Evolutionary conservation across 2,797 vertebrate species (phyloP).

Genomic region (Australoheros facetus): DNA sequence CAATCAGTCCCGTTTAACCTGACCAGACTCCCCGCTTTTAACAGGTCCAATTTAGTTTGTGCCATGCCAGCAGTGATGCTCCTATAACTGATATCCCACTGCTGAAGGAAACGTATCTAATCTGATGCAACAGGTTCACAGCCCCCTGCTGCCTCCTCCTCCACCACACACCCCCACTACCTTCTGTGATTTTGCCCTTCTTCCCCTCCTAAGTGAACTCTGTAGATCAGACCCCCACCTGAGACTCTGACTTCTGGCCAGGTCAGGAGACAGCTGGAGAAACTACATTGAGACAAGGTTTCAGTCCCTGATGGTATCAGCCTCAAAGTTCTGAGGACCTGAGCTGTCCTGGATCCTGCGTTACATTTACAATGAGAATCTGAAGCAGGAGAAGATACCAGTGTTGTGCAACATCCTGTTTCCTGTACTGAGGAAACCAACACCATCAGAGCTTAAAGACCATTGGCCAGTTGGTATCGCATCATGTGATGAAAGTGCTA

Average conservation of each 20-base stretch:
- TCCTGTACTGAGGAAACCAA: not conserved
- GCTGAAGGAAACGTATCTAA: constrained; percentile 51
- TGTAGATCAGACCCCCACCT: not conserved
- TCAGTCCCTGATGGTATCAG: not conserved
- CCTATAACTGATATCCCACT: constrained; percentile 37
- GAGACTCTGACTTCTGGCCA: not conserved
- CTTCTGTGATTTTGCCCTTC: not conserved
- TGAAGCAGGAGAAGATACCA: not conserved
- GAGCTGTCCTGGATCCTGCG: not conserved
- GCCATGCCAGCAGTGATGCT: constrained; percentile 18
- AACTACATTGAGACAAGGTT: not conserved
- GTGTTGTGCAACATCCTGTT: not conserved
- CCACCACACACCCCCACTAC: not conserved
- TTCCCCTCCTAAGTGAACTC: not conserved
- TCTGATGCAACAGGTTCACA: constrained; percentile 17
- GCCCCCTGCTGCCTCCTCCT: not conserved
- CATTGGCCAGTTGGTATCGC: not conserved
- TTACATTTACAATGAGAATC: not conserved
- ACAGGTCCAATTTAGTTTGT: constrained; percentile 31
- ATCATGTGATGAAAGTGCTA: not conserved
- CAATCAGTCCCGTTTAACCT: constrained; percentile 64
- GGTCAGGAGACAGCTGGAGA: not conserved
- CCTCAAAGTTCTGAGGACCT: not conserved
- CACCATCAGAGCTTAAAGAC: not conserved
- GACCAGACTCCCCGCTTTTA: constrained; percentile 24